Conservation (phyloP, 1,140 invertebrate genomes). For the Lordiphosa collinella region DNA sequence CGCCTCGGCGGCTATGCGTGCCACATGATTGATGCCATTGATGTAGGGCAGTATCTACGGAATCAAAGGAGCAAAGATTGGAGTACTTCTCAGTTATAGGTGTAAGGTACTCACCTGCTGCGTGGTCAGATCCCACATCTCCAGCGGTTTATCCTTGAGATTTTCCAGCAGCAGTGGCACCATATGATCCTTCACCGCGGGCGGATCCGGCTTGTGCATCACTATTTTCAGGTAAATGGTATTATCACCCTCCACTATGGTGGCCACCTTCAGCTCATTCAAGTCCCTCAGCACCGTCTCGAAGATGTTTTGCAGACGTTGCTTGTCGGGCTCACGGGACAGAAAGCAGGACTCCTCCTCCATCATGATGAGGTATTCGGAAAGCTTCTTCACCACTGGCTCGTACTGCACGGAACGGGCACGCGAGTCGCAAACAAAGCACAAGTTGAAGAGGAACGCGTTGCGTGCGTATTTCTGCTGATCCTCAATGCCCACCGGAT, state of each 20-base stretch:
- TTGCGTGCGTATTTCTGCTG: slow-evolving; percentile 95
- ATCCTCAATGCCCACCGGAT: slow-evolving; percentile 94
- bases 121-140: slow-evolving; percentile 95
- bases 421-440: slow-evolving; percentile 95
- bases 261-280: slow-evolving; percentile 89
- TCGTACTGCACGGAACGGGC: slow-evolving; percentile 95
- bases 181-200: slow-evolving; percentile 92
- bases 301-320: slow-evolving; percentile 86
- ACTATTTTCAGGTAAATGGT: slow-evolving; percentile 91
- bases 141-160: slow-evolving; percentile 72
- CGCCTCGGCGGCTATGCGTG: slow-evolving; percentile 89
- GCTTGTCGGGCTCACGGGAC: slow-evolving; percentile 84
- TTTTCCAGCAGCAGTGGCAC: slow-evolving; percentile 88
- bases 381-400: slow-evolving; percentile 94
- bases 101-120: slow-evolving; percentile 83
- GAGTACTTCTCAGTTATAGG: neutral
- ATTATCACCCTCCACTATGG: slow-evolving; percentile 88
- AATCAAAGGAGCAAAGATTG: neutral
- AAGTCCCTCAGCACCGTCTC: slow-evolving; percentile 88
- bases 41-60: slow-evolving; percentile 91
- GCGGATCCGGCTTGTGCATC: slow-evolving; percentile 87
- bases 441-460: slow-evolving; percentile 96
- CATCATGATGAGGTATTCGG: slow-evolving; percentile 92
- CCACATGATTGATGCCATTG: slow-evolving; percentile 95
- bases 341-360: slow-evolving; percentile 90